Conservation (phyloP, 2,797 vertebrate genomes). For the Buphagus erythrorhynchus region DNA sequence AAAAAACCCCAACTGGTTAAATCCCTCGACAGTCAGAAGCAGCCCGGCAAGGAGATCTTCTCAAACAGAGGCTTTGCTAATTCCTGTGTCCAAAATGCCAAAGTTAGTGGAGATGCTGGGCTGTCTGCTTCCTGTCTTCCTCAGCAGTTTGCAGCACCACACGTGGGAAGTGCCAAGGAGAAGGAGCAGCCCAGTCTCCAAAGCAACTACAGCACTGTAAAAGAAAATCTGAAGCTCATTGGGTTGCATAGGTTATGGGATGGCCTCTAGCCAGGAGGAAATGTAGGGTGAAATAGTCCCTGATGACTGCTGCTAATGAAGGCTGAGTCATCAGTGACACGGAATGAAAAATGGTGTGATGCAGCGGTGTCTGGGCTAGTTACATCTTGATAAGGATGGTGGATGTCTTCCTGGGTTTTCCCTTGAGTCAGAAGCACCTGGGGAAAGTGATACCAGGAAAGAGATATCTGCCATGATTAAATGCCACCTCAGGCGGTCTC, state of each 20-base stretch:
- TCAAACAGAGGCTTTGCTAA: not conserved
- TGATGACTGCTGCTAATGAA: not conserved
- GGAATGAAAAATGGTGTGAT: not conserved
- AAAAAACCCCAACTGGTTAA: not conserved
- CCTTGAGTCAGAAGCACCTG: constrained; percentile 32
- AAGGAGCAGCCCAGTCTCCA: not conserved
- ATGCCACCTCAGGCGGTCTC: not conserved
- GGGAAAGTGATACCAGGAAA: not conserved
- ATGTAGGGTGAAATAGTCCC: not conserved
- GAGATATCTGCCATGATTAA: not conserved
- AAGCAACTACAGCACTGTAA: not conserved
- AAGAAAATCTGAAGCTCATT: not conserved
- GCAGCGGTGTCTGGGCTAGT: constrained; percentile 4
- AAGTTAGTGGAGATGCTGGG: not conserved
- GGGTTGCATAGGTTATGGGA: not conserved
- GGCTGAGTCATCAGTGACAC: not conserved
- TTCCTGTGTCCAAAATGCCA: not conserved
- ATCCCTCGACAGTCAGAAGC: not conserved
- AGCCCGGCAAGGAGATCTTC: not conserved
- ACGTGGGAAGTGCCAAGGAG: fast-evolving
- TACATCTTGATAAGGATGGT: constrained; percentile 36
- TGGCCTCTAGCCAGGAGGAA: not conserved
- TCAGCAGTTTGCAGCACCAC: not conserved
- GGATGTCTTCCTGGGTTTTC: constrained; percentile 26
- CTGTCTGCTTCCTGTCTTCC: not conserved